These are phyloP conservation scores for Metellina segmentata DNA, from an alignment of 2,888 invertebrate genomes.

Conservation along the genomic window DNA sequence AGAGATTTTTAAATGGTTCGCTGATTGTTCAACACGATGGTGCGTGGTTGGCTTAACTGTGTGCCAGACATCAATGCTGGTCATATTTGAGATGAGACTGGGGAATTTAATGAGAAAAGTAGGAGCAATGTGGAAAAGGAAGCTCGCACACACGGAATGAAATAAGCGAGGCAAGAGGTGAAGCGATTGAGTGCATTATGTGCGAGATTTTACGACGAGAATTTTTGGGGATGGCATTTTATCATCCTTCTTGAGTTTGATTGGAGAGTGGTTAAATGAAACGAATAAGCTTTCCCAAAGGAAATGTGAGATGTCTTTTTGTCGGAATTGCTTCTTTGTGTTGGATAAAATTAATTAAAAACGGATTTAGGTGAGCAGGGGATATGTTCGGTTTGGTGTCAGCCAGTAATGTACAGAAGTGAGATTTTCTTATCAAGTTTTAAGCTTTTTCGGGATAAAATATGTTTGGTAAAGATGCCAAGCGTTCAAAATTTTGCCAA, in stretches of 20 bases:
- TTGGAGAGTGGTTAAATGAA: background rate
- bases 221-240: background rate
- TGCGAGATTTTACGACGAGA: background rate
- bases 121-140: background rate
- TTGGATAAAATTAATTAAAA: background rate
- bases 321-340: background rate
- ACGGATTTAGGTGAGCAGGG: background rate
- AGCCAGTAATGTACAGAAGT: background rate
- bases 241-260: background rate
- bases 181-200: background rate
- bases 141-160: background rate
- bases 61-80: slow-evolving; percentile 64
- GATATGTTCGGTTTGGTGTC: background rate
- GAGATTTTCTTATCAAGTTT: background rate
- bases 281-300: background rate
- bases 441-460: background rate
- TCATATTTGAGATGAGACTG: slow-evolving; percentile 9
- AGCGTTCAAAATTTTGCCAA: too few relatives aligned
- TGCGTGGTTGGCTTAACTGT: slow-evolving; percentile 53
- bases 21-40: background rate
- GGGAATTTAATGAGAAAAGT: slow-evolving; percentile 23
- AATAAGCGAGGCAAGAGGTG: slow-evolving; percentile 4
- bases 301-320: background rate
- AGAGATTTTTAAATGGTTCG: slow-evolving; percentile 2
- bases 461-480: too few relatives aligned